These are phyloP conservation scores for Drosophila bocqueti DNA, from an alignment of 1,140 invertebrate species.

Conservation along the genomic window DNA sequence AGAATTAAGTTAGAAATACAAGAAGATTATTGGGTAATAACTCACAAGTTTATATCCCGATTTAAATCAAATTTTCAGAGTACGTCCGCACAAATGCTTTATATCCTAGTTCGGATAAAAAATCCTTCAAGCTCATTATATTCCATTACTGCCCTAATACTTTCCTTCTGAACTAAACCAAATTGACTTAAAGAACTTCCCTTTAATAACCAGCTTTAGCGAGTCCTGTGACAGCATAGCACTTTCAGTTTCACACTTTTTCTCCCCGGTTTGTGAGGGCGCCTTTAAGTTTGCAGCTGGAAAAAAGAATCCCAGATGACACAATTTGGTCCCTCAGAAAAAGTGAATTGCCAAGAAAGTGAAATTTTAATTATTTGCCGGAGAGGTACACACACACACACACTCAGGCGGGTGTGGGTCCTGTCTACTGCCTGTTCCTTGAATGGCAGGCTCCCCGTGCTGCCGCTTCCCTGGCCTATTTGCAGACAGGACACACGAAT, in stretches of 20 bases:
- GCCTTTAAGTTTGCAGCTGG: slow-evolving; percentile 39
- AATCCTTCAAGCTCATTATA: not conserved
- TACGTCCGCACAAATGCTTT: not conserved
- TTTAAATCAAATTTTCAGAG: too few species aligned
- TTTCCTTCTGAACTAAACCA: too few species aligned
- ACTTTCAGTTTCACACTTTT: slow-evolving; percentile 35
- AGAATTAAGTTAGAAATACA: not conserved
- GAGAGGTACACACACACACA: slow-evolving; percentile 22
- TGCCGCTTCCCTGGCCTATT: slow-evolving; percentile 61
- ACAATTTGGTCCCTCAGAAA: slow-evolving; percentile 70
- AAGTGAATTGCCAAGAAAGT: slow-evolving; percentile 83
- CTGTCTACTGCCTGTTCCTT: slow-evolving; percentile 51
- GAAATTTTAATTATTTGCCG: slow-evolving; percentile 83
- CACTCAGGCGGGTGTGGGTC: not conserved
- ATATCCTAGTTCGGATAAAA: not conserved
- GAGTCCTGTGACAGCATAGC: not conserved
- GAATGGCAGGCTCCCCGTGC: slow-evolving; percentile 64
- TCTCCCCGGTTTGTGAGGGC: not conserved
- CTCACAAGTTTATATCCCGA: too few species aligned
- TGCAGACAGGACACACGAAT: slow-evolving; percentile 75
- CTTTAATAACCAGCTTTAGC: slow-evolving; percentile 11
- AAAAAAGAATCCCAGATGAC: slow-evolving; percentile 67
- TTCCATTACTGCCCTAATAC: not conserved
- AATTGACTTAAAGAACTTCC: not conserved
- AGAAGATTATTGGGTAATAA: not conserved